Percentiles rank a stretch among this genome's conserved stretches.
Conservation (phyloP, 2,797 vertebrate species). For the Pampus argenteus region DNA sequence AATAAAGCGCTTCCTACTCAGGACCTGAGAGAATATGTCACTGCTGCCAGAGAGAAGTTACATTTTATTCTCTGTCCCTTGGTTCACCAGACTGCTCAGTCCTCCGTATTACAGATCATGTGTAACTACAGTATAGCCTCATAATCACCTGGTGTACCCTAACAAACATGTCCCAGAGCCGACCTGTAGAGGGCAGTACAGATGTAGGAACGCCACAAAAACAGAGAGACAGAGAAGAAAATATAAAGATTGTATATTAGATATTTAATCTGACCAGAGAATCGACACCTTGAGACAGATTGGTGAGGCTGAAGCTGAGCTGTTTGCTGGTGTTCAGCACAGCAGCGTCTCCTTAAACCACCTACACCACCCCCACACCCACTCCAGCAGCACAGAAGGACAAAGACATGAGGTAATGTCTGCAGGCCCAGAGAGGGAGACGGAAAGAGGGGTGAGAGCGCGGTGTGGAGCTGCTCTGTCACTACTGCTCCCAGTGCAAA, state of each 20-base stretch:
- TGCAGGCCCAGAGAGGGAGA: constrained; percentile 72
- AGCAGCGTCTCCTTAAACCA: constrained; percentile 34
- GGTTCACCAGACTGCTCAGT: constrained; percentile 53
- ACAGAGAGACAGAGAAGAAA: constrained; percentile 44
- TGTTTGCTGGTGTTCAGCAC: constrained; percentile 30
- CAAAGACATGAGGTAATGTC: constrained; percentile 83
- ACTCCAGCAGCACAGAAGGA: constrained; percentile 73
- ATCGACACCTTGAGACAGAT: constrained; percentile 41
- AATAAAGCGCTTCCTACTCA: constrained; percentile 81
- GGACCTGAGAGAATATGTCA: constrained; percentile 79
- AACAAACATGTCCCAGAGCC: constrained; percentile 48
- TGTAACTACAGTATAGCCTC: constrained; percentile 63
- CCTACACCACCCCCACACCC: constrained; percentile 42
- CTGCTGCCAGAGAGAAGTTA: constrained; percentile 80
- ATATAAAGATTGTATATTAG: constrained; percentile 70
- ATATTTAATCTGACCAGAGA: constrained; percentile 71
- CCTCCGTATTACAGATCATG: constrained; percentile 38
- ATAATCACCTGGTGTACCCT: constrained; percentile 40
- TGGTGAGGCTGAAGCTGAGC: constrained; percentile 50
- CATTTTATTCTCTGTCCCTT: constrained; percentile 56
- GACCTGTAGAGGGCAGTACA: constrained; percentile 70
- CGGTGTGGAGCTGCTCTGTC: constrained; percentile 54
- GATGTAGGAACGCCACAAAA: constrained; percentile 27
- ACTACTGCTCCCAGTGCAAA: constrained; percentile 58
- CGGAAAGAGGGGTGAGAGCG: constrained; percentile 35